These are phyloP conservation scores for Metopia argyrocephala DNA, from an alignment of 2,888 invertebrate species.

Conservation along the genomic window DNA sequence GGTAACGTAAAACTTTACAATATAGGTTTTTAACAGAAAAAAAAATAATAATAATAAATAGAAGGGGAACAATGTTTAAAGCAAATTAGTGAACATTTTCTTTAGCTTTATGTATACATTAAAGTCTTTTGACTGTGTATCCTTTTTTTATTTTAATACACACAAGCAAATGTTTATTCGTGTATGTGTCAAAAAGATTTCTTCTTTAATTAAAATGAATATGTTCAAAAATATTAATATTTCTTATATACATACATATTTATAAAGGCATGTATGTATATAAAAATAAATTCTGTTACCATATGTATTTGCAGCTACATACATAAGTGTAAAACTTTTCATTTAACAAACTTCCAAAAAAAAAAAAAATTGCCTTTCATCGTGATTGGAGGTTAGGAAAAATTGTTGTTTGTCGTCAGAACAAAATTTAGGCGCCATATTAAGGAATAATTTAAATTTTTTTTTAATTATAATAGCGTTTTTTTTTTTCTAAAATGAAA, in stretches of 20 bases:
- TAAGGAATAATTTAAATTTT: no score
- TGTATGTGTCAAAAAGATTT: neutral
- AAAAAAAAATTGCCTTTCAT: no score
- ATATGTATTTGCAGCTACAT: no score
- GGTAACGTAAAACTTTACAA: neutral
- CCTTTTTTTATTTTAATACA: neutral
- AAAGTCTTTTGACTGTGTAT: constrained; percentile 34
- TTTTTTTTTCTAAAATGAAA: no score
- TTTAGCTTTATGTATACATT: constrained; percentile 27
- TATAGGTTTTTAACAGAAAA: neutral
- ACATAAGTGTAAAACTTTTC: no score
- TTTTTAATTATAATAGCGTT: no score
- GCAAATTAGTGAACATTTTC: constrained; percentile 22
- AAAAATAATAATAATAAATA: constrained; percentile 2
- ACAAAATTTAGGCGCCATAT: no score
- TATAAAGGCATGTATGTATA: neutral
- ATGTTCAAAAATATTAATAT: constrained; percentile 14
- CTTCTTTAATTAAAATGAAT: constrained; percentile 10
- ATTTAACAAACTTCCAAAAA: no score
- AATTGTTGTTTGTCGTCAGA: no score
- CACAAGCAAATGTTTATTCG: neutral
- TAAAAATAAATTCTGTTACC: neutral
- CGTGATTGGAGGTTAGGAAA: no score
- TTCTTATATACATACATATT: neutral
- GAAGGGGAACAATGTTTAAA: constrained; percentile 12